Conservation (phyloP, 2,797 vertebrate genomes). For the Clangula hyemalis region DNA sequence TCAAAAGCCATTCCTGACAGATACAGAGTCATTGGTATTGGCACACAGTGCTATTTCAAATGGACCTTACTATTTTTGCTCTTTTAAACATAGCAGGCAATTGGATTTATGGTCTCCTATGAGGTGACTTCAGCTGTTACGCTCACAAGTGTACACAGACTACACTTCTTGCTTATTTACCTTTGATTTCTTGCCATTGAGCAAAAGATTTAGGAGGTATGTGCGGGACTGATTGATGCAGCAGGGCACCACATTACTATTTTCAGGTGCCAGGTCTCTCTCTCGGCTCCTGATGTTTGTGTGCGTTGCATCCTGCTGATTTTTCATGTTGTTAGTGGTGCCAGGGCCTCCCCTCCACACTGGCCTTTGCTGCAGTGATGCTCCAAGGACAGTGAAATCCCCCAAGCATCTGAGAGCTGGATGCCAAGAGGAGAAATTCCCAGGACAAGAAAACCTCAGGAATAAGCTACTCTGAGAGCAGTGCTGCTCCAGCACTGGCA, state of each 20-base stretch:
- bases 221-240: background rate
- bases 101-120: background rate
- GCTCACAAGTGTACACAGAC: background rate
- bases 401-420: background rate
- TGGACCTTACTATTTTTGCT: background rate
- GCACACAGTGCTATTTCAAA: background rate
- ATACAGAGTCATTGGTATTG: background rate
- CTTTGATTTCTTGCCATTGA: background rate
- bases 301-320: background rate
- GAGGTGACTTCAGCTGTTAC: background rate
- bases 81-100: background rate
- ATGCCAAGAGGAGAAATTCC: background rate
- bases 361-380: background rate
- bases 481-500: background rate
- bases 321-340: background rate
- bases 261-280: background rate
- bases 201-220: background rate
- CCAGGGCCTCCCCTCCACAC: background rate
- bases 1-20: background rate
- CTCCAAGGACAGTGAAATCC: background rate
- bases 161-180: background rate
- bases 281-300: background rate
- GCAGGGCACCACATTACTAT: background rate
- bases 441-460: background rate
- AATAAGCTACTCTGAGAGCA: background rate